A percentile compares a stretch with the other conserved stretches of the same genome.
Evolutionary conservation across 2,797 vertebrate species (phyloP).

Genomic region (Manis crassicaudata): DNA sequence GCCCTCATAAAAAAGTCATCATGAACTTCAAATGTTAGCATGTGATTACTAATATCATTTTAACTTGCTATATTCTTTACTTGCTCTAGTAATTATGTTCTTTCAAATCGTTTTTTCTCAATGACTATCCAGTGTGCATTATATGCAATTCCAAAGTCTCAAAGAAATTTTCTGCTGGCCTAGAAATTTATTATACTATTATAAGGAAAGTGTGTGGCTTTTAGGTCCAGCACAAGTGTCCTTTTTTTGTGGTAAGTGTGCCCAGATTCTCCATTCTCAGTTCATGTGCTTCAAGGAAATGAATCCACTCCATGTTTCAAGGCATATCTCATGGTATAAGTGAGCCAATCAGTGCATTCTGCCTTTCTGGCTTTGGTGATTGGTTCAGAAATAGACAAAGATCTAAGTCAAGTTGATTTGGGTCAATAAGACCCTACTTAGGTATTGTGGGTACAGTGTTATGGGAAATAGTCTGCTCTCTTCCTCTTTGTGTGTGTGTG

Average conservation of each 20-base stretch:
- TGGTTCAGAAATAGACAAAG: neutral
- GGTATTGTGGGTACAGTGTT: neutral
- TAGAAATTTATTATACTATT: constrained; percentile 11
- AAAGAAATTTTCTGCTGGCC: constrained; percentile 44
- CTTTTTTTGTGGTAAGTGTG: neutral
- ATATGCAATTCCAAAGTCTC: constrained; percentile 22
- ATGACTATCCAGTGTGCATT: neutral
- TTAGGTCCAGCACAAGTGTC: neutral
- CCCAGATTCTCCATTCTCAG: neutral
- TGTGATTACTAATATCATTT: constrained; percentile 48
- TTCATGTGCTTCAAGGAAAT: neutral
- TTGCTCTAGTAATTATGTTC: constrained; percentile 54
- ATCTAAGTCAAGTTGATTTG: neutral
- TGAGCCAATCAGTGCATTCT: neutral
- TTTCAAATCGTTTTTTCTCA: constrained; percentile 38
- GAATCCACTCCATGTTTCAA: neutral
- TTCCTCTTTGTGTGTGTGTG: neutral
- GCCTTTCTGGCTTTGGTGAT: neutral
- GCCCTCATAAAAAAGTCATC: constrained; percentile 58
- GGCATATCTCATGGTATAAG: neutral
- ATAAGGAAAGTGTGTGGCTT: neutral
- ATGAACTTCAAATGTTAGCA: constrained; percentile 65
- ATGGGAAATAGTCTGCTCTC: neutral
- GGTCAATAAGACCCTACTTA: neutral
- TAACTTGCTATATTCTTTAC: constrained; percentile 55